Evolutionary conservation across 2,797 vertebrate genomes (phyloP).

Genomic region (Heliangelus exortis): DNA sequence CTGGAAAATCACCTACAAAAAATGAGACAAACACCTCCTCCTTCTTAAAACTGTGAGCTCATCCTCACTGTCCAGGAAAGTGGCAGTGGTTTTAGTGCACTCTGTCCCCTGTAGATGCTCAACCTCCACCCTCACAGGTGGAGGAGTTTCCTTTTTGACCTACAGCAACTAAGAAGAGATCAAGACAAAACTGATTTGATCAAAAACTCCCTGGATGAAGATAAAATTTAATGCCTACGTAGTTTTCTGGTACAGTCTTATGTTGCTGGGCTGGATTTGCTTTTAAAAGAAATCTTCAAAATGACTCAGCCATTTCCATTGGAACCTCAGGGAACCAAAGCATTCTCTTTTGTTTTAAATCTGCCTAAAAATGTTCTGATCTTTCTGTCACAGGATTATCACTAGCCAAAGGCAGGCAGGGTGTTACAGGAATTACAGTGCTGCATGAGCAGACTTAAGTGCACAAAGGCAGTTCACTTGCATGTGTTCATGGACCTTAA

Average conservation of each 20-base stretch:
- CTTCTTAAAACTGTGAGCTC: not conserved
- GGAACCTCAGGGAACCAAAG: not conserved
- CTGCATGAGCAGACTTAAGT: not conserved
- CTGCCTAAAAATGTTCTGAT: not conserved
- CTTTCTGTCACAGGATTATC: not conserved
- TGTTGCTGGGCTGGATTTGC: not conserved
- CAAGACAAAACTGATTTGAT: not conserved
- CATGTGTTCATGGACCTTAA: not conserved
- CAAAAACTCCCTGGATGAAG: not conserved
- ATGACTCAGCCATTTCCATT: not conserved
- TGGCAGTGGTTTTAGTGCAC: not conserved
- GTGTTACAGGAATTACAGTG: not conserved
- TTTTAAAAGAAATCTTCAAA: not conserved
- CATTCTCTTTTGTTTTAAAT: not conserved
- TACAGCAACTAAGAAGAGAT: not conserved
- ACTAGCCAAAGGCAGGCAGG: not conserved
- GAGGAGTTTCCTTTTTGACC: not conserved
- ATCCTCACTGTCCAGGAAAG: not conserved
- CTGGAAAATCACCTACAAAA: not conserved
- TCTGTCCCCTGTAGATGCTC: not conserved
- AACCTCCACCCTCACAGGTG: not conserved
- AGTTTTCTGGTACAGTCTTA: not conserved
- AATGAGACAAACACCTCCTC: not conserved
- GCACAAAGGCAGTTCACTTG: not conserved
- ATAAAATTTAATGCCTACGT: rapidly evolving